Conservation (phyloP, 2,888 invertebrate species). For the Ormyrus rosae region DNA sequence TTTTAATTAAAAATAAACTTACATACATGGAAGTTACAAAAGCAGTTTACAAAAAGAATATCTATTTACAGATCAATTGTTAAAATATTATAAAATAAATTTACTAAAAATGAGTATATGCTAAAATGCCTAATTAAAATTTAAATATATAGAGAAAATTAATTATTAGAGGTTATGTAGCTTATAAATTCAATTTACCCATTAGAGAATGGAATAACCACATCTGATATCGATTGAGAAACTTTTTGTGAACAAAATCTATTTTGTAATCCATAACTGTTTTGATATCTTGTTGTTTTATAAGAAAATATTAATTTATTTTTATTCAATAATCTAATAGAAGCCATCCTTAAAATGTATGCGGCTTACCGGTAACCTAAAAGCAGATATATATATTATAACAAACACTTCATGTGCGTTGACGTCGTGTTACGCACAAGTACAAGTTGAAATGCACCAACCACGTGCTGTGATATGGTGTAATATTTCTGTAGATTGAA, state of each 20-base stretch:
- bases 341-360: conserved; percentile 32
- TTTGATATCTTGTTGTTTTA: conserved; percentile 51
- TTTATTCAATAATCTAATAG: conserved; percentile 61
- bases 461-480: no score
- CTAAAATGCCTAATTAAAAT: conserved; percentile 5
- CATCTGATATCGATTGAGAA: conserved; percentile 20
- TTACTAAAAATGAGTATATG: neutral
- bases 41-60: neutral
- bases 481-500: no score
- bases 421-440: no score
- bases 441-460: no score
- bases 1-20: conserved; percentile 3
- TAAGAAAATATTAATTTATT: conserved; percentile 54
- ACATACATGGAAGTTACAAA: neutral
- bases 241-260: conserved; percentile 48
- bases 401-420: no score
- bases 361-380: no score
- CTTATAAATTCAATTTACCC: conserved; percentile 75
- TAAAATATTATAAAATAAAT: neutral
- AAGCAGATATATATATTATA: no score
- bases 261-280: conserved; percentile 52
- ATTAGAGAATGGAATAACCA: conserved; percentile 77
- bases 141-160: neutral
- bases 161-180: conserved; percentile 69
- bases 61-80: neutral